phyloP scores from a whole-genome alignment of 2,888 invertebrate species.

The Dicycla oo region DNA sequence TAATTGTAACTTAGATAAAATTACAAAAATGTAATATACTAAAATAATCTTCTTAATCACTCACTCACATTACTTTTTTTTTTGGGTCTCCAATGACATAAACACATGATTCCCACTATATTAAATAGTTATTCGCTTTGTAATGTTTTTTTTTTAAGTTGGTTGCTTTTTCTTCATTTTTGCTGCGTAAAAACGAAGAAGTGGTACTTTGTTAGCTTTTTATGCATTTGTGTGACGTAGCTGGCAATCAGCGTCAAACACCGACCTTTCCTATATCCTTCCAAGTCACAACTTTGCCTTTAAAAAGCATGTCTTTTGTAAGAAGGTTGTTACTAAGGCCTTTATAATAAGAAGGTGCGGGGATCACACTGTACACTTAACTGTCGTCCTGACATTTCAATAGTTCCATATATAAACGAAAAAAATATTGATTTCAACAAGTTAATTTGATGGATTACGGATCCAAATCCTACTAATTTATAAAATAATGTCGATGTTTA shows the following conservation, averaged over 20 bases:
- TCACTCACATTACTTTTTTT: no score
- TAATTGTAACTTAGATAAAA: no score
- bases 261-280: neutral
- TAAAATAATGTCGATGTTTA: neutral
- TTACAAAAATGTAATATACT: no score
- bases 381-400: neutral
- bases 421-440: neutral
- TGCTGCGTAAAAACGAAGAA: no score
- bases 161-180: constrained; percentile 9
- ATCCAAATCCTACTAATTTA: neutral
- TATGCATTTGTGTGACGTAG: constrained; percentile 1
- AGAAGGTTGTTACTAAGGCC: neutral
- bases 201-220: neutral
- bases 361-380: neutral
- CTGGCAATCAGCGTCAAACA: constrained; percentile 1
- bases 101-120: no score
- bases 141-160: no score
- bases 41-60: no score
- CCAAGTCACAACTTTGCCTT: neutral
- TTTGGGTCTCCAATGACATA: no score
- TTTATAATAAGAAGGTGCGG: neutral
- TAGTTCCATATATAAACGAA: neutral
- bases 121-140: no score
- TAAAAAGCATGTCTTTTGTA: neutral
- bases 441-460: neutral